A percentile compares a stretch with the other conserved stretches of the same genome.
Evolutionary conservation across 2,797 vertebrate species (phyloP).

Genomic region (Muscicapa striata): DNA sequence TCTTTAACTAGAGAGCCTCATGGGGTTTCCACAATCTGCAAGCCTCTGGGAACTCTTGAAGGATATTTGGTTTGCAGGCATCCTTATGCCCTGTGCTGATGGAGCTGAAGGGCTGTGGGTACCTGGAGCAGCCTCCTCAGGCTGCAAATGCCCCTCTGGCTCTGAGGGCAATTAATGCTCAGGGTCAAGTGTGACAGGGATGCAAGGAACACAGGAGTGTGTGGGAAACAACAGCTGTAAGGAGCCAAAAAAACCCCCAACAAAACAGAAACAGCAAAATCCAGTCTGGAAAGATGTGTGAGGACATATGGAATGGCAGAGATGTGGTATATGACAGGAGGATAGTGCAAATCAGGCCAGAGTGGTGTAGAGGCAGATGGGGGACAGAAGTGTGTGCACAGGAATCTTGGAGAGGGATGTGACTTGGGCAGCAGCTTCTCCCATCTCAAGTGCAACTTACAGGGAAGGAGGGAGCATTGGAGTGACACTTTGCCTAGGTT

Average conservation of each 20-base stretch:
- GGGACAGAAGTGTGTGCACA: not conserved
- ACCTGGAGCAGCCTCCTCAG: not conserved
- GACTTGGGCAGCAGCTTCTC: not conserved
- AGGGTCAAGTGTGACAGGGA: accelerated
- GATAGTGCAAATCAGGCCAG: not conserved
- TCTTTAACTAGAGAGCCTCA: not conserved
- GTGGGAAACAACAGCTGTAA: not conserved
- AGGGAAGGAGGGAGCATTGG: not conserved
- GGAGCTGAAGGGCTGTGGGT: not conserved
- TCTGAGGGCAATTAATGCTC: not conserved
- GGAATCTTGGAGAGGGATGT: not conserved
- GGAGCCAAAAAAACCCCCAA: not conserved
- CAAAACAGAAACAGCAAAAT: not conserved
- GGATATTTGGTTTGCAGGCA: not conserved
- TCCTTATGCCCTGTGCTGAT: not conserved
- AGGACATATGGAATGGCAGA: not conserved
- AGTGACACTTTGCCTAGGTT: not conserved
- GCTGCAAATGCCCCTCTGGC: not conserved
- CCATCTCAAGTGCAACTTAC: not conserved
- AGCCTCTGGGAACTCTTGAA: not conserved
- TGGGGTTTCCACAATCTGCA: not conserved
- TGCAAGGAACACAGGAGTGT: not conserved
- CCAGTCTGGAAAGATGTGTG: not conserved
- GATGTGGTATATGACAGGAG: not conserved
- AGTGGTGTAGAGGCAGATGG: not conserved